phyloP scores from a whole-genome alignment of 2,888 invertebrate species.

The Alloplasta piceator region DNA sequence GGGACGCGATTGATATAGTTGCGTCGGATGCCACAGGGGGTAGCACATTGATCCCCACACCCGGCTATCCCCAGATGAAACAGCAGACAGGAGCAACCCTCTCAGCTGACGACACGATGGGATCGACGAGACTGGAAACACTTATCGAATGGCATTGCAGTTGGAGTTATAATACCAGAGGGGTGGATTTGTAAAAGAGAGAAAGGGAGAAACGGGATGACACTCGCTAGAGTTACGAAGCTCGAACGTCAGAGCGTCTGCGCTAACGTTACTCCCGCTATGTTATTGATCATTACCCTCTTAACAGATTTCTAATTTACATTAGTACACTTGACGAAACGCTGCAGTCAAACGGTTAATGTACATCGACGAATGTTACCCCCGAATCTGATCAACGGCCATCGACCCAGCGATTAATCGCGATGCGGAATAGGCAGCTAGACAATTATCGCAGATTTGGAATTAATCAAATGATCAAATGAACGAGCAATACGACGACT shows the following conservation, averaged over 20 bases:
- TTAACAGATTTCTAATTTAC: slow-evolving; percentile 82
- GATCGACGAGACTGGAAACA: slow-evolving; percentile 65
- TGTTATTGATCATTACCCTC: slow-evolving; percentile 83
- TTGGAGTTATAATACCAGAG: slow-evolving; percentile 48
- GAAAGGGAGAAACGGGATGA: slow-evolving; percentile 9
- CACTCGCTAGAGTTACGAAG: slow-evolving; percentile 44
- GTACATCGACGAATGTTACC: slow-evolving; percentile 8
- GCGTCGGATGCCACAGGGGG: slow-evolving; percentile 75
- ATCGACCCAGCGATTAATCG: background rate
- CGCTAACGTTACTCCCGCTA: slow-evolving; percentile 75
- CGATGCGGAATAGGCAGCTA: background rate
- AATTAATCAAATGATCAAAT: too few relatives aligned
- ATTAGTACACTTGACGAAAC: slow-evolving; percentile 74
- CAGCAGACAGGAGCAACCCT: slow-evolving; percentile 24
- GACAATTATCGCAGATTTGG: background rate
- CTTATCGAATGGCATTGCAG: slow-evolving; percentile 69
- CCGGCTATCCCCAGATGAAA: slow-evolving; percentile 34
- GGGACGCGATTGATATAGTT: slow-evolving; percentile 71
- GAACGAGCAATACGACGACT: background rate
- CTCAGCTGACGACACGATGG: slow-evolving; percentile 32
- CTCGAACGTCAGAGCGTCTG: slow-evolving; percentile 78
- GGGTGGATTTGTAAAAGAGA: slow-evolving; percentile 24
- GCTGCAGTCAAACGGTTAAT: slow-evolving; percentile 56
- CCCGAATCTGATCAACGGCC: background rate
- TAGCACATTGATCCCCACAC: slow-evolving; percentile 71